Conservation (phyloP, 2,888 invertebrate species). For the Subacronicta megacephala region DNA sequence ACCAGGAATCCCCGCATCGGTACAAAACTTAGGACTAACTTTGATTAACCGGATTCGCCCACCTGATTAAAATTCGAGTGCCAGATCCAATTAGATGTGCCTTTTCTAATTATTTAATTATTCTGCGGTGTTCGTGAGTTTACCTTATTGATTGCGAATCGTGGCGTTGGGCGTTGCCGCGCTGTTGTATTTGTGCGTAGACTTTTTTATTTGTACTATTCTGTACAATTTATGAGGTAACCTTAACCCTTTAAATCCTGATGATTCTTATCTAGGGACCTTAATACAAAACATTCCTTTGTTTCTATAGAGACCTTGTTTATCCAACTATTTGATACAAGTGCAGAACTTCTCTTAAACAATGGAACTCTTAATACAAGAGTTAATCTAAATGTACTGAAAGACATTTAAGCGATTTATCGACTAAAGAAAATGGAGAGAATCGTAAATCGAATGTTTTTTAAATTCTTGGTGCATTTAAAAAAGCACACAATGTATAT, state of each 20-base stretch:
- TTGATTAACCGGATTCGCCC: conserved; percentile 74
- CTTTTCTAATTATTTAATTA: conserved; percentile 18
- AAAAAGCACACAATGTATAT: conserved; percentile 52
- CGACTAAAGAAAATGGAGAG: conserved; percentile 46
- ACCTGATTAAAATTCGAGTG: conserved; percentile 67
- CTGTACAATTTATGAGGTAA: too few relatives aligned
- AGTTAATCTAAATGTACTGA: conserved; percentile 38
- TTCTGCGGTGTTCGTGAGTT: conserved; percentile 5
- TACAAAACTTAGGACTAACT: conserved; percentile 71
- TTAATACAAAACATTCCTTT: conserved; percentile 23
- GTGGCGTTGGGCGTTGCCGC: background rate
- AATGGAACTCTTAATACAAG: conserved; percentile 32
- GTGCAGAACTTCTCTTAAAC: conserved; percentile 40
- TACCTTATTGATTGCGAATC: background rate
- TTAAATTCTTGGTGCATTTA: too few relatives aligned
- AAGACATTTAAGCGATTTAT: conserved; percentile 46
- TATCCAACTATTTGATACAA: conserved; percentile 24
- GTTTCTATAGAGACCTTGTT: conserved; percentile 38
- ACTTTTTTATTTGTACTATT: too few relatives aligned
- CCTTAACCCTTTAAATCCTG: too few relatives aligned
- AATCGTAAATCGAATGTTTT: conserved; percentile 66
- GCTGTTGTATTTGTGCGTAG: background rate
- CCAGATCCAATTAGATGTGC: conserved; percentile 32
- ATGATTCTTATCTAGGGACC: background rate
- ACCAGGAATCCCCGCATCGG: conserved; percentile 48